Base-by-base conservation (phyloP, 2,797 vertebrate species). In the Gadopsis marmoratus region DNA sequence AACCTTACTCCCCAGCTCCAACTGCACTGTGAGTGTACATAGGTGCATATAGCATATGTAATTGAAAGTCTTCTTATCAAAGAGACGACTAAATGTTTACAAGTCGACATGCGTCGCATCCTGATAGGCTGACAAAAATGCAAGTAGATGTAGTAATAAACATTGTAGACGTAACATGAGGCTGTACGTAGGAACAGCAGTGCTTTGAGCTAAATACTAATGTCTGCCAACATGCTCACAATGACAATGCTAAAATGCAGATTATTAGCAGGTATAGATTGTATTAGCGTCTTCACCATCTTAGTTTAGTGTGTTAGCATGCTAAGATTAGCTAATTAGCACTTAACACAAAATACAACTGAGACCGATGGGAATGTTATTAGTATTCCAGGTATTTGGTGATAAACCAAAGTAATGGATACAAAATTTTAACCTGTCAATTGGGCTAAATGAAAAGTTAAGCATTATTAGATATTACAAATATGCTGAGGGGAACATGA, bases 1-100 rank as follows among this genome's bases (percentile, higher is more conserved):
- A 59, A 96, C 95, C 0, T 78, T 96, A 47, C 86, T 95, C 12
- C 91, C 94, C 33, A 94, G 91, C 79, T 56, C 70, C 4, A 85
- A 92, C 81, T 96, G 95, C 83, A 93, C 83, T 55, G 95, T 96
- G 77, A 93, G 95, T 94, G 51, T 7, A 12, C 3, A 1, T 6
- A 4, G 26, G 9, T 72, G 16, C 4, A 64, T 29, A 10, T 26
- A 17, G 29, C 26, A 19, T 26, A 45, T 48, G 1, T 14, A 1
- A 21, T 29, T 12, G n/a, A 1, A 21, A 45, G 53, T 56, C 19
- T 7, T 48, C 33, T 39, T 21, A 53, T 16, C 9, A 67, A 67
- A 41, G 51, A 31, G 37, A 19, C 19, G 31, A 50, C 31, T 65
- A 41, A 33, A 37, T 51, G 5, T 54, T 16, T 31, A 3, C 16